phyloP scores from a whole-genome alignment of 2,888 invertebrate species.

The Mechanitis mazaeus region DNA sequence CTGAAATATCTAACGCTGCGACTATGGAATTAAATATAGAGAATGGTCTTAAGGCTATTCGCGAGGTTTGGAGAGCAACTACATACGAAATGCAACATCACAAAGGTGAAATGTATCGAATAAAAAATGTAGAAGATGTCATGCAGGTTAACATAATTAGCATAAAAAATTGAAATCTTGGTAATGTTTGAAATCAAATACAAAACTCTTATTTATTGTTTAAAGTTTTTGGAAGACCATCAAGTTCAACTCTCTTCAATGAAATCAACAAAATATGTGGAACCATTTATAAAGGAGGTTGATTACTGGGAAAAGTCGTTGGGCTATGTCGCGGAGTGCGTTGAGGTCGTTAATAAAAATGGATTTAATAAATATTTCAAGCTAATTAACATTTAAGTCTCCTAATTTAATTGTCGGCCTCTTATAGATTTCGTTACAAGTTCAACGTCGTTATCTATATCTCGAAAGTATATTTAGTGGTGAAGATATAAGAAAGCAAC shows the following conservation, averaged over 20 bases:
- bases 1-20: conserved; percentile 90
- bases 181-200: neutral
- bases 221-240: conserved; percentile 85
- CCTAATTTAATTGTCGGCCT: neutral
- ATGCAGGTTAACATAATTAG: conserved; percentile 68
- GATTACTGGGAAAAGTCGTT: conserved; percentile 92
- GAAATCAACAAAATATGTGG: conserved; percentile 91
- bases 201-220: neutral
- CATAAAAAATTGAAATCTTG: too few species aligned
- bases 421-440: conserved; percentile 79
- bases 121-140: conserved; percentile 87
- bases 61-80: conserved; percentile 82
- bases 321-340: conserved; percentile 87
- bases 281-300: conserved; percentile 89
- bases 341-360: conserved; percentile 75
- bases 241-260: conserved; percentile 89
- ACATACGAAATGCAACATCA: conserved; percentile 84
- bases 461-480: conserved; percentile 92
- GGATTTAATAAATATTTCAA: neutral
- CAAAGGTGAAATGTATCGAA: conserved; percentile 80
- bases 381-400: neutral
- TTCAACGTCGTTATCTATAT: conserved; percentile 91
- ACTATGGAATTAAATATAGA: conserved; percentile 93
- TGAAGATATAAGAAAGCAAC: conserved; percentile 90
- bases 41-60: conserved; percentile 83